Percentiles rank a stretch among this genome's conserved stretches.
Conservation (phyloP, 2,797 vertebrate species). For the Centropyge bicolor region DNA sequence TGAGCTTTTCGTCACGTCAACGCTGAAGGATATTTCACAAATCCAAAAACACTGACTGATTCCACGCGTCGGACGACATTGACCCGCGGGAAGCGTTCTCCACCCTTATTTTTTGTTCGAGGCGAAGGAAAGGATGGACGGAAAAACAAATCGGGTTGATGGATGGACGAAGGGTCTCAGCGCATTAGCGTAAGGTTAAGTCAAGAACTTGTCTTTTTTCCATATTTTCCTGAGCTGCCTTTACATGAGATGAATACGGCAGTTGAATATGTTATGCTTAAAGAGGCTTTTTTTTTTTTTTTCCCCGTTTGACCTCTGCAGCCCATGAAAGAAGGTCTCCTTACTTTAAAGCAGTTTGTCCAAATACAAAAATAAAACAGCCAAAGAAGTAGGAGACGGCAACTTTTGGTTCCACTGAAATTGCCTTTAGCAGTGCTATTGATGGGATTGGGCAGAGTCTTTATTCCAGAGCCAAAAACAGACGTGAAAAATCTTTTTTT, state of each 20-base stretch:
- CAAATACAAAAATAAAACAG: conserved; percentile 40
- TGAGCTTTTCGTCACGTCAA: conserved; percentile 74
- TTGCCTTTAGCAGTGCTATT: conserved; percentile 47
- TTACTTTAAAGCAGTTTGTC: conserved; percentile 48
- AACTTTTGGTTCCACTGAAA: conserved; percentile 44
- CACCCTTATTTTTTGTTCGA: conserved; percentile 39
- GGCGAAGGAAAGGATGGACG: conserved; percentile 22
- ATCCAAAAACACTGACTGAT: conserved; percentile 67
- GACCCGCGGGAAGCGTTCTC: conserved; percentile 53
- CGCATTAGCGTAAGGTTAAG: conserved; percentile 56
- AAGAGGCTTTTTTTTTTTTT: conserved; percentile 24
- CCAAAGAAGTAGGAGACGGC: conserved; percentile 31
- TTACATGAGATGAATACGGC: conserved; percentile 43
- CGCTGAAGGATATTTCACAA: conserved; percentile 79
- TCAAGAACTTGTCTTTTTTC: conserved; percentile 61
- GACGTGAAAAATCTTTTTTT: conserved; percentile 6
- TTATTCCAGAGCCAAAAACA: conserved; percentile 57
- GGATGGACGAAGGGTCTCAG: conserved; percentile 50
- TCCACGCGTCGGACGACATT: conserved; percentile 39
- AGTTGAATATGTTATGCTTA: conserved; percentile 32
- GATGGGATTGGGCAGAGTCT: conserved; percentile 55
- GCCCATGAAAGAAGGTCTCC: conserved; percentile 3
- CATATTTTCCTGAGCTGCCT: conserved; percentile 43
- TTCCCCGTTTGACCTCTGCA: conserved; percentile 47
- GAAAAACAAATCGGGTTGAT: conserved; percentile 35